Evolutionary conservation across 2,113 vertebrate genomes (phyloP).

Genomic region (Charadrius vociferus): DNA sequence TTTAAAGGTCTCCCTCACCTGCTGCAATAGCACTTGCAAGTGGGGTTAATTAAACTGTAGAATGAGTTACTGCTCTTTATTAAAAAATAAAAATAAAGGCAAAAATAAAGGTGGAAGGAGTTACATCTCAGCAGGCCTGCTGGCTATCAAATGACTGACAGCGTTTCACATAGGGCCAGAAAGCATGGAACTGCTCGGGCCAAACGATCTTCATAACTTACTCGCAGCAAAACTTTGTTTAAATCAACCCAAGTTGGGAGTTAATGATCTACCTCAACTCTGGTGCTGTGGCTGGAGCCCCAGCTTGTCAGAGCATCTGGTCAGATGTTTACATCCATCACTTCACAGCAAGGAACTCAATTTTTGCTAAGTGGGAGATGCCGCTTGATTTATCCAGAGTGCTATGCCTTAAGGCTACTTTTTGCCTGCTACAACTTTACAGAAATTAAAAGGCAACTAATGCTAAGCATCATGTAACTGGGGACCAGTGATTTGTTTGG

Average conservation of each 20-base stretch:
- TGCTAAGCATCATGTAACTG: neutral
- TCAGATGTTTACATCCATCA: neutral
- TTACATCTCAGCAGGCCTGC: neutral
- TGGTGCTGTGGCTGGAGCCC: neutral
- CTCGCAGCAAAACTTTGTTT: neutral
- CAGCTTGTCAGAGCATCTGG: neutral
- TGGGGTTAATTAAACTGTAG: neutral
- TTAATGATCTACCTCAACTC: neutral
- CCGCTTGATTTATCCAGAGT: neutral
- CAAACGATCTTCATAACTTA: neutral
- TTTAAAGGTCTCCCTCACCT: neutral
- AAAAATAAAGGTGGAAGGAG: neutral
- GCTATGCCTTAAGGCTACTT: neutral
- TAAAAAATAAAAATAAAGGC: neutral
- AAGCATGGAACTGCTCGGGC: neutral
- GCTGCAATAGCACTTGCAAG: neutral
- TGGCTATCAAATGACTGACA: neutral
- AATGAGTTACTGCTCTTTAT: neutral
- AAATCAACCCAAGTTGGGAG: neutral
- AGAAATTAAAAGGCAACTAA: neutral
- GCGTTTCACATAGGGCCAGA: neutral
- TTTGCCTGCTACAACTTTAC: neutral
- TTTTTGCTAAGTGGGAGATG: neutral
- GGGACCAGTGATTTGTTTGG: neutral
- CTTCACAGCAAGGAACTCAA: neutral